A percentile compares a stretch with the other conserved stretches of the same genome.
Conservation (phyloP, 2,888 invertebrate genomes). For the Allophyes oxyacanthae region DNA sequence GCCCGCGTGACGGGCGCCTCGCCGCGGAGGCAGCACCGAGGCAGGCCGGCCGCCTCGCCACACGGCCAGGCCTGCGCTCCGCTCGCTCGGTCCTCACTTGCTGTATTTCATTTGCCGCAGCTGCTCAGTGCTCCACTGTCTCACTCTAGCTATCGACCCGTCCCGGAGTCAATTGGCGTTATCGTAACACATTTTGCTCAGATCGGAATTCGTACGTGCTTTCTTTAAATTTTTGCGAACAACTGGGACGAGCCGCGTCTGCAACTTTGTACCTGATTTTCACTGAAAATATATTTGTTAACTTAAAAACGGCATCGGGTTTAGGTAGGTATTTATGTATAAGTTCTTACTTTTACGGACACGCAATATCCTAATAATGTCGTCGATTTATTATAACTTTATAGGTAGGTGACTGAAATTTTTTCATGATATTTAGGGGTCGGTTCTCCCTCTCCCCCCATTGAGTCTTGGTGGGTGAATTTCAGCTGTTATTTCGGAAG, state of each 20-base stretch:
- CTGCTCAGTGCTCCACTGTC: slow-evolving; percentile 21
- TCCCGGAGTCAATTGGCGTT: slow-evolving; percentile 28
- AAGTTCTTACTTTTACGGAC: slow-evolving; percentile 9
- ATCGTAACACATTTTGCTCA: slow-evolving; percentile 40
- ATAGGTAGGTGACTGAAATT: not conserved
- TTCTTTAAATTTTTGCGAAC: slow-evolving; percentile 15
- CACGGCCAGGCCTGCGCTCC: not conserved
- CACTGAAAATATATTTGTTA: not conserved
- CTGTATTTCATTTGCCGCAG: slow-evolving; percentile 1
- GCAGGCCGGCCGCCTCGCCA: too few species aligned
- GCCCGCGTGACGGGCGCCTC: not conserved
- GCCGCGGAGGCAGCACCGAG: too few species aligned
- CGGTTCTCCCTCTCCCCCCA: not conserved
- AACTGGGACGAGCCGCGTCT: not conserved
- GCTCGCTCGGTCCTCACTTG: not conserved
- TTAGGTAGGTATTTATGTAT: not conserved
- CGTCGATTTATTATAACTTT: slow-evolving; percentile 9
- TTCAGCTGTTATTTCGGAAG: slow-evolving; percentile 4
- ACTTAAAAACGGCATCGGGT: not conserved
- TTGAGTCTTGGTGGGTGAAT: not conserved
- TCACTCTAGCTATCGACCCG: slow-evolving; percentile 49
- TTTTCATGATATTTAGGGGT: slow-evolving; percentile 13
- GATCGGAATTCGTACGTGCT: slow-evolving; percentile 19
- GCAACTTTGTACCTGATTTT: slow-evolving; percentile 1
- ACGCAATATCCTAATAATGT: slow-evolving; percentile 11